These are phyloP conservation scores for Watsonalla cultraria DNA, from an alignment of 2,888 invertebrate species.

Conservation along the genomic window DNA sequence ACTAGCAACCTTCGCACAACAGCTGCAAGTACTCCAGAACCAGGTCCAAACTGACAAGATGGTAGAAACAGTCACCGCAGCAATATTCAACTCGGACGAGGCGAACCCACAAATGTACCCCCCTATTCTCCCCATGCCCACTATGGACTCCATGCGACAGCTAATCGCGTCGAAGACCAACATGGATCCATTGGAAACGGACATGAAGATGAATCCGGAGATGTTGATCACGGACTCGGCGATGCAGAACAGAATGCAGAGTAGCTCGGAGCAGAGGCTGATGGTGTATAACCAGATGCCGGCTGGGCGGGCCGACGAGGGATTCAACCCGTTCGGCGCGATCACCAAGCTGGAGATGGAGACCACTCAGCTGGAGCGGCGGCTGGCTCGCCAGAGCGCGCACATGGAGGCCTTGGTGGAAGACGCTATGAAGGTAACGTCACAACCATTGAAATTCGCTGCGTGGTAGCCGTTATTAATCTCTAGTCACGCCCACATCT, in stretches of 20 bases:
- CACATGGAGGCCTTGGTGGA: conserved; percentile 72
- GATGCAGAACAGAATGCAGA: conserved; percentile 33
- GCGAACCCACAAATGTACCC: conserved; percentile 56
- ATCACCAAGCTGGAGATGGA: conserved; percentile 62
- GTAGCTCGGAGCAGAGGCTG: conserved; percentile 37
- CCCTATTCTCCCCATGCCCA: conserved; percentile 38
- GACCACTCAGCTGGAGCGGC: conserved; percentile 52
- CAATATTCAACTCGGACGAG: conserved; percentile 68
- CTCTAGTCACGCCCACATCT: too few relatives aligned
- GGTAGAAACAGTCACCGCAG: conserved; percentile 73
- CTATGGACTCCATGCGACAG: conserved; percentile 50
- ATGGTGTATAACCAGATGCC: conserved; percentile 46
- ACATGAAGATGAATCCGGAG: conserved; percentile 57
- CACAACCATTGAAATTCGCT: too few relatives aligned
- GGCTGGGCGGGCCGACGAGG: conserved; percentile 30
- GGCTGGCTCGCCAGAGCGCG: conserved; percentile 61
- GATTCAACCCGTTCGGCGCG: conserved; percentile 59
- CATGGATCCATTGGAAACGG: conserved; percentile 39
- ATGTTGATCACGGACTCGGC: conserved; percentile 49
- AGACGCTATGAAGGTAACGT: conserved; percentile 57
- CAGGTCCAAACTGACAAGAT: conserved; percentile 75
- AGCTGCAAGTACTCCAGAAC: conserved; percentile 68
- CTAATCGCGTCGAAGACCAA: conserved; percentile 47
- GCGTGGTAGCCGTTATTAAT: too few relatives aligned
- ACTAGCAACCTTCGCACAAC: conserved; percentile 63